These are phyloP conservation scores for Paradisaea rubra DNA, from an alignment of 2,113 vertebrate genomes.

Conservation along the genomic window DNA sequence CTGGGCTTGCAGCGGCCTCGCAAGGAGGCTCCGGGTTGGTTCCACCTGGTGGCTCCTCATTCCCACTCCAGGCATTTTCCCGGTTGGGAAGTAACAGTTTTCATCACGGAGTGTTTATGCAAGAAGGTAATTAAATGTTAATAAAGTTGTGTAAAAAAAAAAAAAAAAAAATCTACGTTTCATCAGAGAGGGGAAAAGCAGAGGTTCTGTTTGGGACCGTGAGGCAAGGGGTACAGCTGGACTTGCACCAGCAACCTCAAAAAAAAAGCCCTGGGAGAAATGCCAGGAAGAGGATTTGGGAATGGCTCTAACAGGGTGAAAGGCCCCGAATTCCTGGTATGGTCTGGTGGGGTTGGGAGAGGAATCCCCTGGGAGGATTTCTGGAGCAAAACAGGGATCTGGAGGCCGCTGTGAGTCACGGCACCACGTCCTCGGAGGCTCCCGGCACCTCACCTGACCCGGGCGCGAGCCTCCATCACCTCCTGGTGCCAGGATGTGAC, in stretches of 20 bases:
- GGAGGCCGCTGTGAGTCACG: neutral
- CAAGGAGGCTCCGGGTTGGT: neutral
- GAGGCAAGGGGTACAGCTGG: rapidly evolving
- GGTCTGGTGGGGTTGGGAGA: neutral
- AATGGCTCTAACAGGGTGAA: rapidly evolving
- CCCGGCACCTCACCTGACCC: neutral
- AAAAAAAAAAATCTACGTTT: neutral
- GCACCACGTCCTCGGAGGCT: neutral
- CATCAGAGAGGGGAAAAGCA: neutral
- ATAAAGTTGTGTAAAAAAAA: neutral
- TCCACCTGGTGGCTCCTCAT: neutral
- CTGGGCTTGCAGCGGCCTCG: rapidly evolving
- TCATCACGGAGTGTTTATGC: rapidly evolving
- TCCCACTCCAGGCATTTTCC: neutral
- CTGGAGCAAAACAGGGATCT: neutral
- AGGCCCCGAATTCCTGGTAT: rapidly evolving
- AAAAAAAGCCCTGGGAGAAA: neutral
- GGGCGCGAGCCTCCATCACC: neutral
- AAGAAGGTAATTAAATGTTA: neutral
- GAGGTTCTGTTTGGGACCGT: rapidly evolving
- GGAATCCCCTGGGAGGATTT: neutral
- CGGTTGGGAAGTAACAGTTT: neutral
- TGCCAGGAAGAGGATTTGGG: neutral
- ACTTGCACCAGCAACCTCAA: rapidly evolving
- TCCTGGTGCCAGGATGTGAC: neutral